A percentile compares a stretch with the other conserved stretches of the same genome.
Evolutionary conservation across 2,888 invertebrate genomes (phyloP).

Genomic region (Chrysodeixis includens): DNA sequence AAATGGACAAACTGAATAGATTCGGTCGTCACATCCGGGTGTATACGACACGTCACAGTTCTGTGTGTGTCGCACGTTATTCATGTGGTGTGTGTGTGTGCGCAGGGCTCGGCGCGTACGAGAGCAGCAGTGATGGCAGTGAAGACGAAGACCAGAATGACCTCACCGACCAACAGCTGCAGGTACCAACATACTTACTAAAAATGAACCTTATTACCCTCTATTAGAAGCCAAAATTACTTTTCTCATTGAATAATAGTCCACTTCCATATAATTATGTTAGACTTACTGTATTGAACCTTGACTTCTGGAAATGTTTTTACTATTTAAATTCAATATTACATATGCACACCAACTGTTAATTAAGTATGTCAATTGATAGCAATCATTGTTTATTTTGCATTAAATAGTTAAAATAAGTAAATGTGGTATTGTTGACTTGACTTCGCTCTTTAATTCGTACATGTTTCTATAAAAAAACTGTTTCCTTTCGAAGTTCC

Average conservation of each 20-base stretch:
- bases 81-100: slow-evolving; percentile 63
- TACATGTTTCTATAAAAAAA: too few species aligned
- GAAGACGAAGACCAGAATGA: slow-evolving; percentile 81
- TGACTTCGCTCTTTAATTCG: not conserved
- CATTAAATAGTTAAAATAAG: not conserved
- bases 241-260: too few species aligned
- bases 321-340: not conserved
- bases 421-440: not conserved
- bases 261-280: too few species aligned
- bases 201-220: not conserved
- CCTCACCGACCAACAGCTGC: slow-evolving; percentile 92
- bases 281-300: not conserved
- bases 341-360: not conserved
- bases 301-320: not conserved
- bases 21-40: slow-evolving; percentile 31
- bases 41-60: slow-evolving; percentile 17
- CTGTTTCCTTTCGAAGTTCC: too few species aligned
- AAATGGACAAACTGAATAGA: slow-evolving; percentile 24
- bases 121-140: slow-evolving; percentile 92
- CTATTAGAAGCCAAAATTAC: not conserved
- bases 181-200: slow-evolving; percentile 78
- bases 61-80: slow-evolving; percentile 14
- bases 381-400: not conserved
- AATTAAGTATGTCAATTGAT: not conserved
- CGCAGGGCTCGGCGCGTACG: slow-evolving; percentile 95